phyloP scores from a whole-genome alignment of 2,888 invertebrate species.

The Timandra comae region DNA sequence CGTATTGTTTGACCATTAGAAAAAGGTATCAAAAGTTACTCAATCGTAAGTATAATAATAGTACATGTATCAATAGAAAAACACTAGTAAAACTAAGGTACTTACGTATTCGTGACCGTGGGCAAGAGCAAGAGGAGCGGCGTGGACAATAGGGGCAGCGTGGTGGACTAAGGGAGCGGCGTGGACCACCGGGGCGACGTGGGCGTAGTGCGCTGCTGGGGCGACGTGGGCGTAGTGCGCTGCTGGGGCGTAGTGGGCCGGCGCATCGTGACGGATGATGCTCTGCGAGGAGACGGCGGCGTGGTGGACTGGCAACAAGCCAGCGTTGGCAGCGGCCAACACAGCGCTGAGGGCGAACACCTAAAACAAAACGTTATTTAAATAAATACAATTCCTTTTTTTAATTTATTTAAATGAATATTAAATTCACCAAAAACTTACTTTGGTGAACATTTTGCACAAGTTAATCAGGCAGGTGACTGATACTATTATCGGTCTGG shows the following conservation, averaged over 20 bases:
- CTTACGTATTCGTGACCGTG: slow-evolving; percentile 58
- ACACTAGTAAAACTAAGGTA: slow-evolving; percentile 12
- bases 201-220: slow-evolving; percentile 37
- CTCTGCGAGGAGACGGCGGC: slow-evolving; percentile 70
- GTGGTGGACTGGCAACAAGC: slow-evolving; percentile 66
- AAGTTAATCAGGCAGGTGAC: slow-evolving; percentile 70
- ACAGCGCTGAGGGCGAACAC: slow-evolving; percentile 65
- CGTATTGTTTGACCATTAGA: no score
- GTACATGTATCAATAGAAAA: no score
- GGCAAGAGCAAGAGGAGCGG: slow-evolving; percentile 41
- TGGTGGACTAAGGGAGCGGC: slow-evolving; percentile 45
- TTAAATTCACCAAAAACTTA: slow-evolving; percentile 42
- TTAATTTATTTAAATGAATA: slow-evolving; percentile 6
- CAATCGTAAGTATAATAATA: no score
- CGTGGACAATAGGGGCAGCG: slow-evolving; percentile 43
- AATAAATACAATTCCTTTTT: no score
- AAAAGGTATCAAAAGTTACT: no score
- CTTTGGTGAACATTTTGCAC: slow-evolving; percentile 75
- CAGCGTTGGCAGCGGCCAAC: slow-evolving; percentile 74
- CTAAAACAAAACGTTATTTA: slow-evolving; percentile 28
- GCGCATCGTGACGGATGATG: slow-evolving; percentile 65
- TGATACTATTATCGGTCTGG: slow-evolving; percentile 68
- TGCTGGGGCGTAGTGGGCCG: slow-evolving; percentile 50
- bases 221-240: slow-evolving; percentile 36
- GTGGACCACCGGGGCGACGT: slow-evolving; percentile 49